Base-by-base conservation (phyloP, 2,888 invertebrate genomes). In the Cheilosia urbana region DNA sequence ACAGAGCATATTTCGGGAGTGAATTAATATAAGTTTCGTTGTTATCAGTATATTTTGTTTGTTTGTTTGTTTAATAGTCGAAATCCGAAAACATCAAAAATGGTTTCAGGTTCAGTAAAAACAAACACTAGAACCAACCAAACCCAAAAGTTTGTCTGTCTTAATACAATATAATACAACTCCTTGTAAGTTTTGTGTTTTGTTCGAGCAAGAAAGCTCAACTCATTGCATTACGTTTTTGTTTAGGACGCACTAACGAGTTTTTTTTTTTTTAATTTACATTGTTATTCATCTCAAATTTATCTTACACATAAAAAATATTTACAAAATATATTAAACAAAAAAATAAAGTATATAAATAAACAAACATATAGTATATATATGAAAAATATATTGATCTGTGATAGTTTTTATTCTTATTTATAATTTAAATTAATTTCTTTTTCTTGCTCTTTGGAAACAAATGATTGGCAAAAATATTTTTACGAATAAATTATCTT, bases 331-430 rank as follows among this genome's bases (percentile, higher is more conserved):
- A 73, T 55, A 79, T 79, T 65, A 34, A 55, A 79, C 34, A 72
- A 53, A 58, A 60, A 72, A 34, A 65, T 65, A 49, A 55, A 57
- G 51, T 63, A 68, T 68, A 68, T 63, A 51, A 24, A 73, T 49
- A 40, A 66, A 72, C 19, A 69, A 19, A 69, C 17, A 60, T 53
- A 57, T 65, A n/a, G n/a, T n/a, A 83, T 45, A 68, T 84, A 79
- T 68, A 72, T 47, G n/a, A n/a, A 51, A 78, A 69, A 65, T 66
- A 88, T 88, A 88, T 88, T 88, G 88, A 88, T 87, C 88, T 88
- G 88, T 88, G 88, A 88, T 88, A 88, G 88, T 87, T 84, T 88
- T 83, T 83, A 87, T 73, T 85, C 85, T 83, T 72, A 75, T 73
- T 63, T 68, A 55, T 82, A 53, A 66, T 75, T 73, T 60, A 21